Conservation (phyloP, 2,113 vertebrate species). For the Pampusana beccarii region DNA sequence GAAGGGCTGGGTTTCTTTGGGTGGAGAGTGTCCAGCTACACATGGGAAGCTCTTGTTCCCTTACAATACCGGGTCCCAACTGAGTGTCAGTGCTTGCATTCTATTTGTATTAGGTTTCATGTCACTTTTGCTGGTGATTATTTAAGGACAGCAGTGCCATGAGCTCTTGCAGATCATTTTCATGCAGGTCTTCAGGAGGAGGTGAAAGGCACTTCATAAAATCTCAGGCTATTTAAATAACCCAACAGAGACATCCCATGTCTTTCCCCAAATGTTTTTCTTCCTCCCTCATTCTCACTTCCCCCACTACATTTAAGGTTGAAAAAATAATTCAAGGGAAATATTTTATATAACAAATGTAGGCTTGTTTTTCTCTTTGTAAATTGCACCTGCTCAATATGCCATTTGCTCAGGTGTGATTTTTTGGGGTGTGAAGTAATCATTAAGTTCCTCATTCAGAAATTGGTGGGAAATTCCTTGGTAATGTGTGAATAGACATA, state of each 20-base stretch:
- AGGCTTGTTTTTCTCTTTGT: neutral
- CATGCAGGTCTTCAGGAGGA: neutral
- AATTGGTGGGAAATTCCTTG: neutral
- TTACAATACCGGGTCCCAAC: neutral
- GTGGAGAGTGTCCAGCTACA: neutral
- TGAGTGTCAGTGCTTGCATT: neutral
- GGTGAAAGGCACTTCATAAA: neutral
- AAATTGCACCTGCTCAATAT: neutral
- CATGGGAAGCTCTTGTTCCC: neutral
- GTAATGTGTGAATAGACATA: neutral
- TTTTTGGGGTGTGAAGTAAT: neutral
- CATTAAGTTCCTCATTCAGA: neutral
- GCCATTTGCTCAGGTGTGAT: neutral
- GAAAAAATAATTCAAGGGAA: conserved; percentile 11
- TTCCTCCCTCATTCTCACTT: conserved; percentile 10
- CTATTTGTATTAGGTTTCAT: neutral
- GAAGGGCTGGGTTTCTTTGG: neutral
- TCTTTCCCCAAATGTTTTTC: neutral
- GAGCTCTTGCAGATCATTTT: neutral
- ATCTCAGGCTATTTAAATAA: neutral
- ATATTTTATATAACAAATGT: conserved; percentile 16
- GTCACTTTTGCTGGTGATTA: neutral
- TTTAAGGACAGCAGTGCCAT: neutral
- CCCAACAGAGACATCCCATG: neutral
- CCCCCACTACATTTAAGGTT: neutral